A percentile compares a stretch with the other conserved stretches of the same genome.
These are phyloP conservation scores for Euphonia xanthogaster DNA, from an alignment of 2,797 vertebrate species.

Conservation along the genomic window DNA sequence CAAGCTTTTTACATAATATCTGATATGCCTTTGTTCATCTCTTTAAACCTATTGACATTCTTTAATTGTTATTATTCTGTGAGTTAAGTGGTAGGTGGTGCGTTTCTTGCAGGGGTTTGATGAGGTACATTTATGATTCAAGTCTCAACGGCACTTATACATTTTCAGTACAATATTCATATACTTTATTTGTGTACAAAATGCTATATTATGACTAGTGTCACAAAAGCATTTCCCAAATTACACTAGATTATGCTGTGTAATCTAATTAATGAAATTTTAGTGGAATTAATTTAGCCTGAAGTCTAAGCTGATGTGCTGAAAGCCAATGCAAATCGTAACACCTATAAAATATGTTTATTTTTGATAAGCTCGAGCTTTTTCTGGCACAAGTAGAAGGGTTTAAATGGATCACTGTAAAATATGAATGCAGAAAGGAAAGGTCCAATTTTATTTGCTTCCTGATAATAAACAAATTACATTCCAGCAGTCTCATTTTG, in stretches of 20 bases:
- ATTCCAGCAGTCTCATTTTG: not conserved
- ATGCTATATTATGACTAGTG: not conserved
- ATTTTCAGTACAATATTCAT: not conserved
- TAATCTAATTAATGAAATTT: not conserved
- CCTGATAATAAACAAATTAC: not conserved
- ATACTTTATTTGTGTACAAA: not conserved
- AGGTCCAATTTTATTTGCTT: not conserved
- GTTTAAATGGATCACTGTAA: not conserved
- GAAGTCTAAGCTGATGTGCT: not conserved
- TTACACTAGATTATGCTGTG: not conserved
- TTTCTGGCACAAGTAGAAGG: not conserved
- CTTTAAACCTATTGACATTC: not conserved
- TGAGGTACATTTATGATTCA: not conserved
- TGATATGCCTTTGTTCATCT: not conserved
- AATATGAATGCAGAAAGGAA: not conserved
- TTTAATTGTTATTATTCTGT: not conserved
- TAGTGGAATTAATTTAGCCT: constrained; percentile 23
- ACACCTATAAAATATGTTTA: not conserved
- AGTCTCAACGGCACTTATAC: not conserved
- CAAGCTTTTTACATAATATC: not conserved
- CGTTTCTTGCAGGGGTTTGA: not conserved
- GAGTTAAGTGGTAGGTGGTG: not conserved
- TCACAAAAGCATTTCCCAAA: not conserved
- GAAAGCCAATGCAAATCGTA: not conserved
- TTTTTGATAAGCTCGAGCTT: constrained; percentile 15